Base-by-base conservation (phyloP, 2,797 vertebrate genomes). In the Sebastes taczanowskii region DNA sequence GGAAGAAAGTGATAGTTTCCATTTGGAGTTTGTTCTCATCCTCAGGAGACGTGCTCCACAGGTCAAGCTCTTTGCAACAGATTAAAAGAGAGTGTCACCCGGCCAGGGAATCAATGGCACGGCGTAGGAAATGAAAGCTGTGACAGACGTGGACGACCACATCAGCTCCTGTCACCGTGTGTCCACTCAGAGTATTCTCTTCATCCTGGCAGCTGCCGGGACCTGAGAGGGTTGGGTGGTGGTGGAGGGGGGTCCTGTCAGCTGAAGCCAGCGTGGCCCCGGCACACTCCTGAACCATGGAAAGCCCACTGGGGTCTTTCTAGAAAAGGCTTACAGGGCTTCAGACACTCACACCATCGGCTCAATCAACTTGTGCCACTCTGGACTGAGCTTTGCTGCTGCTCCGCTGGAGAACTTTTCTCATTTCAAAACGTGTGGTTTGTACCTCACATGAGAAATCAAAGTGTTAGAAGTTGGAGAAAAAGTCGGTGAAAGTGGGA, bases 61-160 rank as follows among this genome's bases (percentile, higher is more conserved):
- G 93, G 93, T 93, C 92, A 88, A 76, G 89, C 88, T 93, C 87
- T 90, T 90, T 91, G 90, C 88, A 89, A 64, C 88, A 90, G 91
- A 94, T 94, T 94, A 94, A 95, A 94, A 91, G 89, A 88, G 84
- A 84, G 87, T 90, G 90, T 90, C 91, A 88, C 81, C 89, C 87
- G 18, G 83, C 83, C 78, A 13, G 89, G 87, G 89, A 91, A 93
- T 92, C 92, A 77, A 93, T 90, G 86, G 90, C 75, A 27, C 42
- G 55, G 87, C 74, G 69, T 71, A 73, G 85, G 92, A 94, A 94
- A 95, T 94, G 91, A 94, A 94, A 92, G 92, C 86, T 67, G 86
- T 90, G 94, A 94, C 83, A 84, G 92, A 93, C 73, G 74, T 6
- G 73, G 85, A 83, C 79, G 88, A 85, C 90, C 92, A 88, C 92